Evolutionary conservation across 2,797 vertebrate genomes (phyloP), one percentile per base, ranked within the genome.

Genomic region (Cryptoprocta ferox): DNA sequence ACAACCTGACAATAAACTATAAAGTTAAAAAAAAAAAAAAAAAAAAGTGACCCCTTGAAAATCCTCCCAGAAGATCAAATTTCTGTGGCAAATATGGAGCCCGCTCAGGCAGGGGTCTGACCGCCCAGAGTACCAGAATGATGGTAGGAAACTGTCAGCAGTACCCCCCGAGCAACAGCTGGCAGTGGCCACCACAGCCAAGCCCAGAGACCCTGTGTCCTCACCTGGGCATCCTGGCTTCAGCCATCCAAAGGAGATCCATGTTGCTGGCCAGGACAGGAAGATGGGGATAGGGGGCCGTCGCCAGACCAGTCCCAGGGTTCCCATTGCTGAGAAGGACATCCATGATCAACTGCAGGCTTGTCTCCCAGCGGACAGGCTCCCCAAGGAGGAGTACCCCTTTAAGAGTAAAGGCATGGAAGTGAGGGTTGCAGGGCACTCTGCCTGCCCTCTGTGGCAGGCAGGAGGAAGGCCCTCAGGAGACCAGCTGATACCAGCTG

Each of bases 201-300:
- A 71, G 28, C 45, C 28, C 32, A 0, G 42, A 50, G 28, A 26
- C 30, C 13, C 21, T 5, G 1, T 5, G 3, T 93, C 84, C 98
- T 99, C 63, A 99, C 99, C 99, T 99, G 90, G 99, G 99, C 98
- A 99, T 99, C 98, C 99, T 99, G 18, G 99, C 99, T 98, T 99
- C 99, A 0, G 99, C 99, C 99, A 99, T 99, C 99, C 99, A 99
- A 94, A 99, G 98, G 84, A 99, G 99, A 98, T 99, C 99, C 99
- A 99, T 99, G 98, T 99, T 99, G 98, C 99, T 99, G 89, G 99
- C 99, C 76, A 99, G 98, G 76, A 99, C 91, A 0, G 99, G 99
- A 71, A 99, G 99, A 87, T 99, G 99, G 84, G 99, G 99, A 91
- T 99, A 99, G 2, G 98, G 99, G 1, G 91, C 95, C 0, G 98